Percentiles rank a stretch among this genome's conserved stretches.
Conservation (phyloP, 92 coral and sea anemone genomes). For the Metridium senile region DNA sequence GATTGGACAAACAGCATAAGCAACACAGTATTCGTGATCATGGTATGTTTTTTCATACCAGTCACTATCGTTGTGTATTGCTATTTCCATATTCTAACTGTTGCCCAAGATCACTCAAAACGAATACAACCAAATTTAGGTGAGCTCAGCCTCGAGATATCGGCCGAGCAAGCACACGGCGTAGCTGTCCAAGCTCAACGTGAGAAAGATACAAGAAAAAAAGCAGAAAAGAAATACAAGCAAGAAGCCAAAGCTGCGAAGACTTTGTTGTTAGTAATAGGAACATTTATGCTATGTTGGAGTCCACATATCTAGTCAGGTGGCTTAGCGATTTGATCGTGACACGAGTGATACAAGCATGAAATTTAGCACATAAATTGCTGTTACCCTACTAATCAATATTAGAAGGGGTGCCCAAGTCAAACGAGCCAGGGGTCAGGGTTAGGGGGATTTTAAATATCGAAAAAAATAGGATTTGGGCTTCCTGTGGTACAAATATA, state of each 20-base stretch:
- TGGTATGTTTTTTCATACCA: constrained; percentile 64
- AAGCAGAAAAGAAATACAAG: constrained; percentile 65
- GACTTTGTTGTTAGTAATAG: constrained; percentile 82
- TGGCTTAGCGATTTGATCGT: too few species aligned
- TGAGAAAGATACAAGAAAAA: constrained; percentile 40
- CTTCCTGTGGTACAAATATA: too few species aligned
- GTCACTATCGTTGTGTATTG: constrained; percentile 61
- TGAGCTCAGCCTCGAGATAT: not conserved
- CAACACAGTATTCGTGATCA: constrained; percentile 67
- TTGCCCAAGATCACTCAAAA: constrained; percentile 68
- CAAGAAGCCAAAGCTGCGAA: constrained; percentile 83
- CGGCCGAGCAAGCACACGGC: not conserved
- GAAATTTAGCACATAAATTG: too few species aligned
- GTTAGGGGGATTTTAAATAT: too few species aligned
- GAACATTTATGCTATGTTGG: constrained; percentile 83
- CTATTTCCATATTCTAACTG: constrained; percentile 74
- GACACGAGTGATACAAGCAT: too few species aligned
- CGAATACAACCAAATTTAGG: constrained; percentile 29
- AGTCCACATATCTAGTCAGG: constrained; percentile 79
- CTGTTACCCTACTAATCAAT: too few species aligned
- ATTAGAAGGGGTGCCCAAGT: too few species aligned
- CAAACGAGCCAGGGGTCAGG: too few species aligned
- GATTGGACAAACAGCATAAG: constrained; percentile 69
- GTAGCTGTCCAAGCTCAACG: not conserved
- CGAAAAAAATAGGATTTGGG: too few species aligned